Base-by-base conservation (phyloP, 2,113 vertebrate species). In the Myodes glareolus region DNA sequence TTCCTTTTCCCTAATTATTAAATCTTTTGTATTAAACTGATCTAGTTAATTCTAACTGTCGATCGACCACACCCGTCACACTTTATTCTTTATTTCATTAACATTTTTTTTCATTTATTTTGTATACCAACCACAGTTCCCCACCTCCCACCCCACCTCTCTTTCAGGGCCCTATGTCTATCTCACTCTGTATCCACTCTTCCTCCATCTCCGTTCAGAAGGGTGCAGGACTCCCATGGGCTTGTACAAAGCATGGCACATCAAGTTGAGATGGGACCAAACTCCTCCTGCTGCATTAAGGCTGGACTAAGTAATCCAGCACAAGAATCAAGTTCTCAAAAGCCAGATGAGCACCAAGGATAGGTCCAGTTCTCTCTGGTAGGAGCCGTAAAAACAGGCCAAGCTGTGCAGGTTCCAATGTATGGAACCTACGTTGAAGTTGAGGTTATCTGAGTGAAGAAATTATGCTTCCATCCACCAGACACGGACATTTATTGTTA, bases 391-490 rank as follows among this genome's bases (percentile, higher is more conserved):
- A 19, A 72, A 39, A 72, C 36, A 72, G 70, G 10, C 70, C 33
- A 72, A 72, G 36, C 19, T 72, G 39, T 10, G n/a, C 70, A 39
- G 9, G 7, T n/a, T n/a, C n/a, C n/a, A n/a, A n/a, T n/a, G n/a
- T n/a, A 12, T n/a, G 2, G 88, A 76, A 14, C 47, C 75, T 45
- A 87, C 50, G 50, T 85, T 92, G 19, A 91, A 39, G 84, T 55
- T 52, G 14, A 81, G 33, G 13, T 19, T 55, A n/a, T 52, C 47
- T 52, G 36, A 90, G 19, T 61, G 21, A 68, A 87, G 33, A 95
- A 93, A 73, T 70, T 58, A 12, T 89, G 31, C 14, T 82, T 95
- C 50, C 81, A 95, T 21, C 19, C 55, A 72, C 2, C 55, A 82
- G 55, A 77, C 27, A 52, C 16, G 10, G 3, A 0, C 25, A 36